Evolutionary conservation across 2,113 vertebrate genomes (phyloP).

Genomic region (Gnathonemus echidnorhynchus): DNA sequence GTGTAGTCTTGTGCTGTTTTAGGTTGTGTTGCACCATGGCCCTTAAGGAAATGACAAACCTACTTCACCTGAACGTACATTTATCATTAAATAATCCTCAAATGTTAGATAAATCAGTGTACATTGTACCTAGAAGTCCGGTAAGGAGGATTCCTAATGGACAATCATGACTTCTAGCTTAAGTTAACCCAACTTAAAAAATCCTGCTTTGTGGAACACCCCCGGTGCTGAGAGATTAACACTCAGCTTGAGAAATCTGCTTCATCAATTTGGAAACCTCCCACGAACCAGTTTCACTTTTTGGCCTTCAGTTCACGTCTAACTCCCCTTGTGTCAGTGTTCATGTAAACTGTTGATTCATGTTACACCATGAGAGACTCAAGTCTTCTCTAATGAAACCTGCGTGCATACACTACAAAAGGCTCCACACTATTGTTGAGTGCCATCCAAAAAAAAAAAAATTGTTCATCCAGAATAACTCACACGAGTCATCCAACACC

Average conservation of each 20-base stretch:
- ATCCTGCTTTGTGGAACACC: not conserved
- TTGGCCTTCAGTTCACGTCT: not conserved
- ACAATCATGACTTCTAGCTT: not conserved
- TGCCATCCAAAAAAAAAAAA: not conserved
- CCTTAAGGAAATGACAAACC: not conserved
- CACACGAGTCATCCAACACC: not conserved
- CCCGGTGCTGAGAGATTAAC: not conserved
- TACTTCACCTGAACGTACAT: not conserved
- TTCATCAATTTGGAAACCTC: not conserved
- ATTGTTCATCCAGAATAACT: not conserved
- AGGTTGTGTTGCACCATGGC: not conserved
- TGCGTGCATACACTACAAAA: not conserved
- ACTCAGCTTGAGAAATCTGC: not conserved
- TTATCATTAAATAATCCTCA: not conserved
- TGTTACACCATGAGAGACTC: not conserved
- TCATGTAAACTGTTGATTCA: not conserved
- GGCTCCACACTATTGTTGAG: not conserved
- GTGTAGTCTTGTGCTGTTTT: not conserved
- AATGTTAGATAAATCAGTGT: not conserved
- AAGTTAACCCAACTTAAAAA: not conserved
- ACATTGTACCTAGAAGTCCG: not conserved
- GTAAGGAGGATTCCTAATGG: not conserved
- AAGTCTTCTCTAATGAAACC: not conserved
- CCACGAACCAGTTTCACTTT: not conserved
- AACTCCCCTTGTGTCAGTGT: not conserved